Percentiles rank a stretch among this genome's conserved stretches.
Evolutionary conservation across 2,113 vertebrate species (phyloP).

Genomic region (Perccottus glenii): DNA sequence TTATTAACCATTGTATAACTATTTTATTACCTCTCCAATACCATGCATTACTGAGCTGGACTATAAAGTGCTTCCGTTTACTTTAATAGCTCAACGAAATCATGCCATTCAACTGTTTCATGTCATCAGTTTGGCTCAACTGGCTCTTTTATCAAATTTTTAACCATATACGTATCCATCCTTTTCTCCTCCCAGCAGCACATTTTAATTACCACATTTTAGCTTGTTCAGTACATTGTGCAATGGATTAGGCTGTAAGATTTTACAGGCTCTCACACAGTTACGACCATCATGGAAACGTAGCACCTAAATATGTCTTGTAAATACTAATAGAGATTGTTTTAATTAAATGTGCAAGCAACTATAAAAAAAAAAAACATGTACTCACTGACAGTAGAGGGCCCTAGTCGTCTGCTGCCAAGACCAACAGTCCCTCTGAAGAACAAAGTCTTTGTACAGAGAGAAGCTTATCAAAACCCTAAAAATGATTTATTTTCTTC

Average conservation of each 20-base stretch:
- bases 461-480: too few species aligned
- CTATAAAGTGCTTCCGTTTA: too few species aligned
- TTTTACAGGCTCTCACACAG: background rate
- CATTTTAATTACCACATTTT: constrained; percentile 1
- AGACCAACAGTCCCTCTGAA: too few species aligned
- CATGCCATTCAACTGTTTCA: background rate
- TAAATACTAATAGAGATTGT: background rate
- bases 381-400: too few species aligned
- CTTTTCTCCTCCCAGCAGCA: background rate
- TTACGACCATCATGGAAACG: background rate
- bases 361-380: too few species aligned
- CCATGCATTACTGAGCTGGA: too few species aligned
- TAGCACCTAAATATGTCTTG: background rate
- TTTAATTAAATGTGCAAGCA: background rate
- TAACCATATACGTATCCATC: background rate
- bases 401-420: too few species aligned
- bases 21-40: too few species aligned
- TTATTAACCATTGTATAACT: too few species aligned
- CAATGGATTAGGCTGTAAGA: background rate
- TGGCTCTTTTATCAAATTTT: constrained; percentile 7
- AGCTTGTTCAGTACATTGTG: background rate
- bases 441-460: too few species aligned
- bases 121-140: constrained; percentile 2
- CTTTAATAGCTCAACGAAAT: too few species aligned
- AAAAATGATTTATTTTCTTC: too few species aligned